Base-by-base conservation (phyloP, 2,888 invertebrate species). In the Epirrita christyi region DNA sequence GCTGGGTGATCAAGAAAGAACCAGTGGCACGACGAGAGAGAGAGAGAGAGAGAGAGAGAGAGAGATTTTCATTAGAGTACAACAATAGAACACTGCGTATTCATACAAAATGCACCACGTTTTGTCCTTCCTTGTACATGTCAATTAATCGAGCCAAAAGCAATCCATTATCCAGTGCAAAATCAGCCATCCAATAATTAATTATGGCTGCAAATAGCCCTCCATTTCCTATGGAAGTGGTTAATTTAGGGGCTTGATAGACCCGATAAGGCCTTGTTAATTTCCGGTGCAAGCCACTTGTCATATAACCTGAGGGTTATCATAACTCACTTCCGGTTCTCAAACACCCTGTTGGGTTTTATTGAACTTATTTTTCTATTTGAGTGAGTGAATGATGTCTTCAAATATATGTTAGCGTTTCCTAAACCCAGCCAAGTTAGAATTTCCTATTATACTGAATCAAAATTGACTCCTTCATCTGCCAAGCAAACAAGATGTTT, bases 271-370 rank as follows among this genome's bases (percentile, higher is more conserved):
- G 75, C 74, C 76, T 76, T 77, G 76, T 79, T 81, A 83, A 84
- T 86, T 78, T 85, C 86, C 86, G 83, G 61, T 71, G 61, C 73
- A 69, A 70, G 71, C 78, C 78, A 81, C 83, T 79, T 76, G 82
- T 75, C 77, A 72, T 63, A 64, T 61, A 21, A 47, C 57, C 64
- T 68, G 64, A 48, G 51, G 55, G 55, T 42, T 61, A 58, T 61
- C 71, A 60, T 67, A 67, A 68, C 67, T 69, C 54, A 59, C 58
- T 55, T 55, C 61, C 61, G 44, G 41, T 52, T 48, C 37, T 41
- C 28, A 47, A 54, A 55, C 36, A 47, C 44, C 43, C 43, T 13
- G 27, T 59, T 42, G 34, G 28, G 29, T 38, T 54, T 44, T 44
- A 48, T 41, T 55, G 21, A 43, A 37, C 43, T 38, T 7, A 38